These are phyloP conservation scores for Megaceryle torquata DNA, from an alignment of 2,113 vertebrate species.

Conservation along the genomic window DNA sequence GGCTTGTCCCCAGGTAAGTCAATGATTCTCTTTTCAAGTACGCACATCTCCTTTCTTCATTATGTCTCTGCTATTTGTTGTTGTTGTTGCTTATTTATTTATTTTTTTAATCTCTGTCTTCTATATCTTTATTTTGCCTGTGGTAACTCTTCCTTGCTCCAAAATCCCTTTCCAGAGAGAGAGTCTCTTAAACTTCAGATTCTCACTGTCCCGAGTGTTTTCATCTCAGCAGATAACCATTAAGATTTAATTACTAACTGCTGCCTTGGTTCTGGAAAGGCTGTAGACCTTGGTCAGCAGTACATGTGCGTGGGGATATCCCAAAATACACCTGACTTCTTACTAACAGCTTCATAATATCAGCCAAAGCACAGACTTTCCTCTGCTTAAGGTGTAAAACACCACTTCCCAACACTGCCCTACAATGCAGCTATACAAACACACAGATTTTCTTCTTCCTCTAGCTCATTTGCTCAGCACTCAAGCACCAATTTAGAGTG, in stretches of 20 bases:
- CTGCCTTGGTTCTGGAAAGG: background rate
- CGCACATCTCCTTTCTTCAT: background rate
- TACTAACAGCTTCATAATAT: slow-evolving; percentile 37
- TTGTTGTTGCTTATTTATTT: too few species aligned
- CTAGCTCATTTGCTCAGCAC: slow-evolving; percentile 17
- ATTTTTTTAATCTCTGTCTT: background rate
- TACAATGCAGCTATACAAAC: background rate
- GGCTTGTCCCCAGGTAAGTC: background rate
- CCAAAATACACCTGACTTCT: slow-evolving; percentile 42
- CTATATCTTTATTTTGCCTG: background rate
- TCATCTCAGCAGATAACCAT: slow-evolving; percentile 39
- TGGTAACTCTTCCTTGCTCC: background rate
- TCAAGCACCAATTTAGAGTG: slow-evolving; percentile 41
- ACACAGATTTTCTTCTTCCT: slow-evolving; percentile 44
- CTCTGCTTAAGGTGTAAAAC: slow-evolving; percentile 29
- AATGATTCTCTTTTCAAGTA: background rate
- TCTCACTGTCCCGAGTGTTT: background rate
- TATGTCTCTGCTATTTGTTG: background rate
- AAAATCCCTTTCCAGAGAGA: background rate
- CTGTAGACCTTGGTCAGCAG: slow-evolving; percentile 40
- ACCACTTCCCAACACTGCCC: background rate
- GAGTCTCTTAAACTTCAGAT: background rate
- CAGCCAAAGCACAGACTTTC: background rate
- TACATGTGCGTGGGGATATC: background rate
- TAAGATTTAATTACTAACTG: slow-evolving; percentile 55